phyloP scores from a whole-genome alignment of 2,888 invertebrate genomes.

The Chelonus formosanus region DNA sequence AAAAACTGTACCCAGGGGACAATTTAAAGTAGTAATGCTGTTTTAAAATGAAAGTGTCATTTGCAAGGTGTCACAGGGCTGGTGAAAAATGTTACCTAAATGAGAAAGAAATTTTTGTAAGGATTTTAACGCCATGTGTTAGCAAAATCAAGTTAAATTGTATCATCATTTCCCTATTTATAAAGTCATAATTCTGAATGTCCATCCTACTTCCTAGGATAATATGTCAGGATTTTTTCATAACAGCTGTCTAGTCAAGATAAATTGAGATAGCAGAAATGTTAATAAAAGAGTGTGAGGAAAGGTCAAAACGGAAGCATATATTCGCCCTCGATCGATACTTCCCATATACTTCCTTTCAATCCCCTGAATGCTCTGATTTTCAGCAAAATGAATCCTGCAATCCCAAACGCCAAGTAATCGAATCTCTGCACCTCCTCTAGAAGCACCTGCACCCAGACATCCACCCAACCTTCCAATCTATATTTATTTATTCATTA shows the following conservation, averaged over 20 bases:
- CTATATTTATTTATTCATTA: slow-evolving; percentile 5
- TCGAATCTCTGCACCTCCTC: slow-evolving; percentile 39
- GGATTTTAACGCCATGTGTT: no score
- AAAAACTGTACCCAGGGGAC: no score
- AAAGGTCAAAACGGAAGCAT: slow-evolving; percentile 53
- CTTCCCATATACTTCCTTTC: slow-evolving; percentile 48
- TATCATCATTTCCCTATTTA: neutral
- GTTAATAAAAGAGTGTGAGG: slow-evolving; percentile 20
- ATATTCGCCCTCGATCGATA: slow-evolving; percentile 50
- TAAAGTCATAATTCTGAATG: neutral
- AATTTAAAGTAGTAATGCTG: no score
- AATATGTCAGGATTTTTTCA: slow-evolving; percentile 1
- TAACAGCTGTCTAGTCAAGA: neutral
- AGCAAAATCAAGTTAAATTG: neutral
- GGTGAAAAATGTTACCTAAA: no score
- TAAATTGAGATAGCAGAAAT: slow-evolving; percentile 8
- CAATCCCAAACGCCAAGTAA: slow-evolving; percentile 24
- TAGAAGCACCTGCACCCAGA: slow-evolving; percentile 31
- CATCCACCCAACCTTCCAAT: slow-evolving; percentile 7
- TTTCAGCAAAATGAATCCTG: slow-evolving; percentile 15
- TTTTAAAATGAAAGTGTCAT: no score
- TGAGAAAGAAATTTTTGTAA: slow-evolving; percentile 8
- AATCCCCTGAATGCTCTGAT: slow-evolving; percentile 36
- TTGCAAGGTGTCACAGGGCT: no score
- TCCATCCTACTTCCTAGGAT: neutral